Evolutionary conservation across 2,113 vertebrate species (phyloP).

Genomic region (Cynopterus brachyotis): DNA sequence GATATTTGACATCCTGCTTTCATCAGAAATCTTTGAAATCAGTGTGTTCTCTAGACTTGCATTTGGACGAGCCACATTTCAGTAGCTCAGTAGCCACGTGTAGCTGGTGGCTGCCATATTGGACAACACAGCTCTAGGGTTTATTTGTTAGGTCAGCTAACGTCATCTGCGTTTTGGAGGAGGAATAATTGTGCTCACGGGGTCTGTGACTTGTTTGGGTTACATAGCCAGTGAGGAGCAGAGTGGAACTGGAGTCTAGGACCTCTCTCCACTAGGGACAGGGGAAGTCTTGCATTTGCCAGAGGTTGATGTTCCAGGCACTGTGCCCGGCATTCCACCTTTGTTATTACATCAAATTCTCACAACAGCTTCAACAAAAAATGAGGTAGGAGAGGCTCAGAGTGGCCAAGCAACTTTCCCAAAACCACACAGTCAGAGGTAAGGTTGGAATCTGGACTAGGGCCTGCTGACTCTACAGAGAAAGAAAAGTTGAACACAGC

Average conservation of each 20-base stretch:
- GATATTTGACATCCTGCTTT: neutral
- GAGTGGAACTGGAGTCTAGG: fast-evolving
- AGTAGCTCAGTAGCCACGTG: neutral
- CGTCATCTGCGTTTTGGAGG: neutral
- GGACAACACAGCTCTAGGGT: neutral
- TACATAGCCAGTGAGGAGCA: neutral
- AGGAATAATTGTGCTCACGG: neutral
- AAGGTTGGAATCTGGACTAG: neutral
- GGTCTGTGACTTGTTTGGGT: neutral
- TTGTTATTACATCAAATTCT: neutral
- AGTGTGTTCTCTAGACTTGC: neutral
- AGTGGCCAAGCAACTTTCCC: neutral
- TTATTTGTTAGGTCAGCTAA: neutral
- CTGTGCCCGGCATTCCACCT: neutral
- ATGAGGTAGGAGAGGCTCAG: neutral
- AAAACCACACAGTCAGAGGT: neutral
- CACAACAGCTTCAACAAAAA: neutral
- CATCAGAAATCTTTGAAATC: neutral
- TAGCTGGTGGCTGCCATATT: neutral
- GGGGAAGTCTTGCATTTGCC: neutral
- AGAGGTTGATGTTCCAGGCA: neutral
- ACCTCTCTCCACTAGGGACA: neutral
- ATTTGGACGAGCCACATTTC: neutral
- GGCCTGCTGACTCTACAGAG: neutral
- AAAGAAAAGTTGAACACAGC: neutral